These are phyloP conservation scores for Kryptopterus vitreolus DNA, from an alignment of 2,797 vertebrate species.

Conservation along the genomic window DNA sequence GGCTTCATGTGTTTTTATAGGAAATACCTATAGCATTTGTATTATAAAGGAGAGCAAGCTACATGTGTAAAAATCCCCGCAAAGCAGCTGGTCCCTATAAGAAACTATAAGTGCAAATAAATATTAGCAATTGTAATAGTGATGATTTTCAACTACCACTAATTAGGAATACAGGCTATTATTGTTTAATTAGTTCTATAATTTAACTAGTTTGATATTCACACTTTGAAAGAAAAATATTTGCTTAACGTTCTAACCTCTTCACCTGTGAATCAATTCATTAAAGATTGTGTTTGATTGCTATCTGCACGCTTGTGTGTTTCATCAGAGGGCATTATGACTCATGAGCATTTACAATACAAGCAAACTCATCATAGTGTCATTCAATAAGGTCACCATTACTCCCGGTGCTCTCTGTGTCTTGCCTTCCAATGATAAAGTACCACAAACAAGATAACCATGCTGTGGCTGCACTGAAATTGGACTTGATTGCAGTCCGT, in stretches of 20 bases:
- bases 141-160: too few relatives aligned
- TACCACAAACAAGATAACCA: slow-evolving; percentile 33
- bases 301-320: slow-evolving; percentile 32
- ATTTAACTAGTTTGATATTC: not conserved
- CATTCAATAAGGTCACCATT: slow-evolving; percentile 52
- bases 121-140: too few relatives aligned
- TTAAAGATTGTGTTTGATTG: slow-evolving; percentile 38
- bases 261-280: slow-evolving; percentile 37
- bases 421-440: slow-evolving; percentile 46
- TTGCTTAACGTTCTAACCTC: not conserved
- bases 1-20: not conserved
- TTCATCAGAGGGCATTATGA: slow-evolving; percentile 38
- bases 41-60: too few relatives aligned
- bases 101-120: too few relatives aligned
- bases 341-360: slow-evolving; percentile 44
- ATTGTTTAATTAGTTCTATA: not conserved
- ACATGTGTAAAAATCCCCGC: too few relatives aligned
- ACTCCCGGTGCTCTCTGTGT: slow-evolving; percentile 41
- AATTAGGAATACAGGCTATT: not conserved
- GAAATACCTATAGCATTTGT: not conserved
- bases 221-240: slow-evolving; percentile 22
- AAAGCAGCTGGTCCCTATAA: too few relatives aligned
- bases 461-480: slow-evolving; percentile 27
- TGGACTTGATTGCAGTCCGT: slow-evolving; percentile 37
- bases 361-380: slow-evolving; percentile 46